Conservation (phyloP, 2,888 invertebrate genomes). For the Pseudococcus jackbeardsleyi region DNA sequence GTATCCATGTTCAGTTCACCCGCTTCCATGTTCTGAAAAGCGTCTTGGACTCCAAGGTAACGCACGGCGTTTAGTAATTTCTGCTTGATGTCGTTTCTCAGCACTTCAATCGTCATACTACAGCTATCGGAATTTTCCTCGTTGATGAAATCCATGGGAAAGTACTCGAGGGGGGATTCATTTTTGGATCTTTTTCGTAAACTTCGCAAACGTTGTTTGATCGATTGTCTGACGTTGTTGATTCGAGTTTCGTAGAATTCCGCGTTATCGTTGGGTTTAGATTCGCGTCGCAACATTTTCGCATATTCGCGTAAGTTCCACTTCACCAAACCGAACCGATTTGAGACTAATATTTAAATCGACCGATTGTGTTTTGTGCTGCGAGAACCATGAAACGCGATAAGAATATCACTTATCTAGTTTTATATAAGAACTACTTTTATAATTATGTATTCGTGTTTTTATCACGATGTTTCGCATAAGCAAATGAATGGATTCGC, state of each 20-base stretch:
- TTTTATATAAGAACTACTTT: slow-evolving; percentile 12
- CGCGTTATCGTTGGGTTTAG: not conserved
- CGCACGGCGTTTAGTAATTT: slow-evolving; percentile 23
- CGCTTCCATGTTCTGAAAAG: slow-evolving; percentile 7
- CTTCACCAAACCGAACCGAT: too few relatives aligned
- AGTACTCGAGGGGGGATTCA: slow-evolving; percentile 28
- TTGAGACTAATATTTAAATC: not conserved
- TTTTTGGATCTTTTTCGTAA: slow-evolving; percentile 47
- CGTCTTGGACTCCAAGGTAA: slow-evolving; percentile 2
- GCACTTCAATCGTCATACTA: slow-evolving; percentile 25
- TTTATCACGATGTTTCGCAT: slow-evolving; percentile 6
- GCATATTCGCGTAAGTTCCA: not conserved
- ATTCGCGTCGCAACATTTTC: slow-evolving; percentile 19
- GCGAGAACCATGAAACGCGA: not conserved
- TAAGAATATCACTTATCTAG: slow-evolving; percentile 8
- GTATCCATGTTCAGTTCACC: slow-evolving; percentile 13
- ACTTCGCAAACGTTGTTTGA: slow-evolving; percentile 28
- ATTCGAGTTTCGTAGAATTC: slow-evolving; percentile 20
- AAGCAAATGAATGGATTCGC: not conserved
- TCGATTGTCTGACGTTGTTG: slow-evolving; percentile 19
- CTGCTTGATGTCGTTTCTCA: not conserved
- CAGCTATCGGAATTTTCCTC: not conserved
- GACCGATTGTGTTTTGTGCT: not conserved
- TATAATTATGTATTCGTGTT: slow-evolving; percentile 26
- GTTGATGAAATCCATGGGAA: slow-evolving; percentile 30